Base-by-base conservation (phyloP, 2,888 invertebrate species). In the Limnephilus rhombicus region DNA sequence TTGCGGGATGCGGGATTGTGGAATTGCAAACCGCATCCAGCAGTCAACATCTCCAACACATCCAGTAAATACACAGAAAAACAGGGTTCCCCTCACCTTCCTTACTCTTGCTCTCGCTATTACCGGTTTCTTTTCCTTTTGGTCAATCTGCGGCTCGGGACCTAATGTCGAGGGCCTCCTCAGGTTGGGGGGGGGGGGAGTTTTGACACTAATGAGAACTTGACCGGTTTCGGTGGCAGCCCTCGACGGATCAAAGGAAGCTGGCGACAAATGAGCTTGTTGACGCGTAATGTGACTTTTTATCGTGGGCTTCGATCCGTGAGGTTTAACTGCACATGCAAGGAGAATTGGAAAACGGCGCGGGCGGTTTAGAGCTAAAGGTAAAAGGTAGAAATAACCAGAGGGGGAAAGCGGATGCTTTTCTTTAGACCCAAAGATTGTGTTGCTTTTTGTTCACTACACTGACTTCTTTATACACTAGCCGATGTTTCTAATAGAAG, bases 151-250 rank as follows among this genome's bases (percentile, higher is more conserved):
- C 29, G 87, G n/a, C 87, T 18, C 29, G n/a, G 41, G 83, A 83
- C 37, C 83, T 83, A 87, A 49, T 49, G 34, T 31, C 49, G 31
- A 87, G 68, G 68, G 87, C 11, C 68, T n/a, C 31, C 68, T 87
- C 24, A 15, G 29, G 3, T 31, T 15, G 18, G 18, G 24, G n/a
- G 29, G 31, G 7, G 31, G 29, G 49, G 49, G 3, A 49, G 68
- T 87, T 89, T 80, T 86, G 90, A 85, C 91, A 45, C 91, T 91
- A 91, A 91, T 91, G 91, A 91, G 85, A 86, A 80, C 80, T 86
- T 86, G 86, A 91, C 91, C 90, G 82, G 81, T 49, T 53, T 41
- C 90, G 85, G 37, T 90, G 85, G 83, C 82, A 83, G 83, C 82
- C 85, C 83, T 83, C 37, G 37, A 83, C 31, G 18, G 34, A 83